Percentiles rank a stretch among this genome's conserved stretches.
phyloP scores from a whole-genome alignment of 2,797 vertebrate genomes.

The Xiphorhynchus erythropygius region DNA sequence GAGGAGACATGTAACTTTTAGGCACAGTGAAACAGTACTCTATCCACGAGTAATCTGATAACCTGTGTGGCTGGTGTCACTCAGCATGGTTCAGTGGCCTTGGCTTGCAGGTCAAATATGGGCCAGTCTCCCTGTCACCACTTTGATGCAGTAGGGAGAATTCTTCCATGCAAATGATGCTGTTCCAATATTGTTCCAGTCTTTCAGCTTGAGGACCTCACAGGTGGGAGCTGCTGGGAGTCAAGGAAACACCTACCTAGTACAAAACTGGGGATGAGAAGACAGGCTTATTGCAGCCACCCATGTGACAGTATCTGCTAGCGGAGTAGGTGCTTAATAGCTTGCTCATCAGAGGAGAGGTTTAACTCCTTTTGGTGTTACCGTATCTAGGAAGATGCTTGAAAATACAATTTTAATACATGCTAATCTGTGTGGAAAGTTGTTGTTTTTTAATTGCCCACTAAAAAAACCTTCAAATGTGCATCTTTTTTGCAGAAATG shows the following conservation, averaged over 20 bases:
- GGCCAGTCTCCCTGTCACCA: background rate
- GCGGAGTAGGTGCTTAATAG: background rate
- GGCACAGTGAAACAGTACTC: background rate
- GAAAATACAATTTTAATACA: background rate
- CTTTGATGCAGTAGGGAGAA: fast-evolving
- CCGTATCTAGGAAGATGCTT: background rate
- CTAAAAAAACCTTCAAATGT: background rate
- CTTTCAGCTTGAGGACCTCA: background rate
- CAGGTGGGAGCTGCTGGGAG: background rate
- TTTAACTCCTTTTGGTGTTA: background rate
- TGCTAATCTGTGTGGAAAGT: background rate
- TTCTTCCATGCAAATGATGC: background rate
- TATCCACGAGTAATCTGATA: background rate
- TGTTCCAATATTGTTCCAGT: background rate
- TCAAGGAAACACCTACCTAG: background rate
- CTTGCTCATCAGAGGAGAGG: background rate
- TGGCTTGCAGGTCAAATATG: fast-evolving
- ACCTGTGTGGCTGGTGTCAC: background rate
- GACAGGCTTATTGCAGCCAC: background rate
- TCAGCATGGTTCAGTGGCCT: fast-evolving
- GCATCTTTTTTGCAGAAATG: background rate
- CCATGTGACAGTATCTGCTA: background rate
- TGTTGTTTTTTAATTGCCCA: background rate
- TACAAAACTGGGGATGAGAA: background rate
- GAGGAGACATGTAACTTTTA: fast-evolving